Conservation (phyloP, 2,888 invertebrate genomes). For the Heteromyza rotundicornis region DNA sequence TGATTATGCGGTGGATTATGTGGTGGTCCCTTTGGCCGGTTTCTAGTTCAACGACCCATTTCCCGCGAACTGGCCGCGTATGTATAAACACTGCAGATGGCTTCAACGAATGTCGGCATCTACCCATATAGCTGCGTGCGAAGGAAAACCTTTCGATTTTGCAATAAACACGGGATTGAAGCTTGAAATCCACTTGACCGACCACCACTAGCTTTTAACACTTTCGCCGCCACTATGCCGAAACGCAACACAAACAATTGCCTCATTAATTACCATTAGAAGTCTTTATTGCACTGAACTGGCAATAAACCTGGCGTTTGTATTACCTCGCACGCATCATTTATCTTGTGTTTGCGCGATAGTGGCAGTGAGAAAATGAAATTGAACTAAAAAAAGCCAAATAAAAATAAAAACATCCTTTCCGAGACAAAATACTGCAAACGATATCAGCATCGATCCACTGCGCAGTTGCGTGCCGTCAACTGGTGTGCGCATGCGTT, state of each 20-base stretch:
- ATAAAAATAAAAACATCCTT: background rate
- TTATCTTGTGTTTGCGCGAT: constrained; percentile 13
- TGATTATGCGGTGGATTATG: too few relatives aligned
- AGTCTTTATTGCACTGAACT: constrained; percentile 49
- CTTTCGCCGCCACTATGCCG: constrained; percentile 30
- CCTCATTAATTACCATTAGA: constrained; percentile 54
- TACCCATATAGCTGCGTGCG: too few relatives aligned
- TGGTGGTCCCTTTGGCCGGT: too few relatives aligned
- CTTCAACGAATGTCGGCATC: too few relatives aligned
- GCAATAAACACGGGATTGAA: too few relatives aligned
- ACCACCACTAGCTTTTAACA: background rate
- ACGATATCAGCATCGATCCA: too few relatives aligned
- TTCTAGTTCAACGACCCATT: too few relatives aligned
- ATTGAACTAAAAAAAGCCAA: background rate
- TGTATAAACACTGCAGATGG: too few relatives aligned
- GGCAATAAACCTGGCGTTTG: constrained; percentile 39
- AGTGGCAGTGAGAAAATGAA: background rate
- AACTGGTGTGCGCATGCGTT: background rate
- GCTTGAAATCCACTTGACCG: too few relatives aligned
- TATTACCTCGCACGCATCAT: constrained; percentile 5
- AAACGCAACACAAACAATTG: constrained; percentile 50
- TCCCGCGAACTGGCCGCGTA: too few relatives aligned
- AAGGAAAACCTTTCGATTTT: too few relatives aligned
- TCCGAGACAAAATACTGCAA: too few relatives aligned
- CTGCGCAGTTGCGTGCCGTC: background rate